Conservation (phyloP, 2,797 vertebrate species). For the Phoeniculus purpureus region DNA sequence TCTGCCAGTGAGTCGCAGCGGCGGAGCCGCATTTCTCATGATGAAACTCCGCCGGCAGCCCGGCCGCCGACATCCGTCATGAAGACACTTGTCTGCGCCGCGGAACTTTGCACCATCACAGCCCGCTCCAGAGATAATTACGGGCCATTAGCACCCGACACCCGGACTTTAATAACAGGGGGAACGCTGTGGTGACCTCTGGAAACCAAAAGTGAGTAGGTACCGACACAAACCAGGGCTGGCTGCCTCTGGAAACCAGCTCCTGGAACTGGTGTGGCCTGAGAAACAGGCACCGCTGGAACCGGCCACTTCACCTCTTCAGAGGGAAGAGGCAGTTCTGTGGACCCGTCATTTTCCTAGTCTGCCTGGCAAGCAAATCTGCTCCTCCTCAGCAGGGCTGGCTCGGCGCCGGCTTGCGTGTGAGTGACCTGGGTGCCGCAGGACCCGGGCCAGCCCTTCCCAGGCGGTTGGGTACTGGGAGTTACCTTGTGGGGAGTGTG, state of each 20-base stretch:
- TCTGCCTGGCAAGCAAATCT: neutral
- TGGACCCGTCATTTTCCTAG: neutral
- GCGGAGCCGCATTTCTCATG: constrained; percentile 21
- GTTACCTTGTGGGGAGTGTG: neutral
- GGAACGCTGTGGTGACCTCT: constrained; percentile 63
- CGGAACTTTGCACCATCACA: constrained; percentile 56
- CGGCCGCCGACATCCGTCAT: constrained; percentile 1
- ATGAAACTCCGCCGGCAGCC: constrained; percentile 29
- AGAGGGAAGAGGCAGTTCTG: constrained; percentile 1
- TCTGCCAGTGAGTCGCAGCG: constrained; percentile 41
- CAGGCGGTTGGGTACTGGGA: neutral
- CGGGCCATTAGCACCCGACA: constrained; percentile 53
- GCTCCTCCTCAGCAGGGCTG: neutral
- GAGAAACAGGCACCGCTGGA: constrained; percentile 34
- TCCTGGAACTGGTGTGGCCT: constrained; percentile 50
- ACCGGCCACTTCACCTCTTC: constrained; percentile 25
- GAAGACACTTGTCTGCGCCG: constrained; percentile 21
- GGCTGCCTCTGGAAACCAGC: constrained; percentile 41
- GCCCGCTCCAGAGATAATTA: constrained; percentile 66
- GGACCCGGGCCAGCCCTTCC: neutral
- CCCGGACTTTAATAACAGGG: constrained; percentile 67
- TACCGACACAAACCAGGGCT: constrained; percentile 37
- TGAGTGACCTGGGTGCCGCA: too few relatives aligned
- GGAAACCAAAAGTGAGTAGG: constrained; percentile 69
- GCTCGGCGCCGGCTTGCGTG: neutral